phyloP scores from a whole-genome alignment of 2,888 invertebrate genomes.

The Calameuta idolon region DNA sequence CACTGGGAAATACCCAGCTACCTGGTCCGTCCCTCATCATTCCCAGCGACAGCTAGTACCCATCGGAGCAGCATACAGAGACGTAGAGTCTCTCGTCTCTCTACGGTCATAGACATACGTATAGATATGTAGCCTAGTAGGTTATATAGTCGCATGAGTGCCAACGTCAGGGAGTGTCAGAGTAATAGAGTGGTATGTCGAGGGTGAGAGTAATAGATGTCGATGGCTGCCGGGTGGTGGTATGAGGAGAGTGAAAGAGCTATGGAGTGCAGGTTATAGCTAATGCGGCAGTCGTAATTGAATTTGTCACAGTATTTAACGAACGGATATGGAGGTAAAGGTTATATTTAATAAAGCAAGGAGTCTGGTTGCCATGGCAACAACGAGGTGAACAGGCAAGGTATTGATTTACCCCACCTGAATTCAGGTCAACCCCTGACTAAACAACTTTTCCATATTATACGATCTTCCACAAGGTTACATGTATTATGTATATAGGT shows the following conservation, averaged over 20 bases:
- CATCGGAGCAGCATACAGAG: neutral
- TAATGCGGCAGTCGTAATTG: constrained; percentile 52
- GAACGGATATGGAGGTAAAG: constrained; percentile 15
- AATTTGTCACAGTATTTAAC: neutral
- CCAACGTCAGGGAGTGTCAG: neutral
- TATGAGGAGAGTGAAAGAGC: neutral
- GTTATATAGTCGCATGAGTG: neutral
- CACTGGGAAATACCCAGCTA: neutral
- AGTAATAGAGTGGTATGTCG: neutral
- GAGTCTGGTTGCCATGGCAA: constrained; percentile 64
- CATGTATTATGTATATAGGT: constrained; percentile 24
- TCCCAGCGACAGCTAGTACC: neutral
- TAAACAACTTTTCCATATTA: constrained; percentile 60
- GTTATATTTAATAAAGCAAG: constrained; percentile 64
- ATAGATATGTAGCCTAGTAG: neutral
- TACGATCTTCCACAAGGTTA: constrained; percentile 33
- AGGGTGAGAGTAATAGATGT: neutral
- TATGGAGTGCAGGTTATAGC: constrained; percentile 50
- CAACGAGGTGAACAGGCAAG: constrained; percentile 60
- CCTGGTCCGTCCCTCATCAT: neutral
- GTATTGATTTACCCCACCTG: constrained; percentile 67
- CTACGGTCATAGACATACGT: neutral
- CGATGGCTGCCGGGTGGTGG: neutral
- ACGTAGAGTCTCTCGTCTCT: neutral
- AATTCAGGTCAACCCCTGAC: constrained; percentile 67